Evolutionary conservation across 2,113 vertebrate genomes (phyloP).

Genomic region (Galemys pyrenaicus): DNA sequence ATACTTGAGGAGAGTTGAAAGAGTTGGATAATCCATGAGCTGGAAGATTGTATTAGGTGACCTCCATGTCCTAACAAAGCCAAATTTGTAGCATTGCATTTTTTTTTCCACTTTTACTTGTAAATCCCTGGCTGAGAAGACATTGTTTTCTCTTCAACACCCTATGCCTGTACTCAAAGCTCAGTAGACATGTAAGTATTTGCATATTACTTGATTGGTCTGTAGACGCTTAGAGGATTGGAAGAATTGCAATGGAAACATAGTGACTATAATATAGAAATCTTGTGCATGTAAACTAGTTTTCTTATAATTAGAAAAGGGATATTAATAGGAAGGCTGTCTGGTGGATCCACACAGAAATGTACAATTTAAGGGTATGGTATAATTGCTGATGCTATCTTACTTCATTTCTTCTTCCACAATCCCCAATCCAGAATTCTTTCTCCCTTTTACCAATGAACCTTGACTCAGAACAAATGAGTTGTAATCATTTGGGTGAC

Average conservation of each 20-base stretch:
- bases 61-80: neutral
- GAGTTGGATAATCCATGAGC: neutral
- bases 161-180: neutral
- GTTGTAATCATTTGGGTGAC: slow-evolving; percentile 47
- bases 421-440: slow-evolving; percentile 9
- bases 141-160: neutral
- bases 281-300: slow-evolving; percentile 46
- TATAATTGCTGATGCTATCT: slow-evolving; percentile 78
- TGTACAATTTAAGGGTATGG: slow-evolving; percentile 1
- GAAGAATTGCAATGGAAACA: slow-evolving; percentile 8
- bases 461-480: slow-evolving; percentile 64
- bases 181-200: neutral
- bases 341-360: slow-evolving; percentile 55
- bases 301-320: slow-evolving; percentile 66
- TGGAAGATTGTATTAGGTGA: neutral
- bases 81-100: neutral
- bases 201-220: slow-evolving; percentile 9
- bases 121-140: slow-evolving; percentile 11
- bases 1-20: neutral
- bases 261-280: neutral
- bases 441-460: neutral
- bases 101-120: neutral
- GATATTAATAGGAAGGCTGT: slow-evolving; percentile 55
- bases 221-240: slow-evolving; percentile 1
- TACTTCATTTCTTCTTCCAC: neutral